Evolutionary conservation across 2,113 vertebrate genomes (phyloP), one percentile per base, ranked within the genome.

Genomic region (Atrichornis clamosus): DNA sequence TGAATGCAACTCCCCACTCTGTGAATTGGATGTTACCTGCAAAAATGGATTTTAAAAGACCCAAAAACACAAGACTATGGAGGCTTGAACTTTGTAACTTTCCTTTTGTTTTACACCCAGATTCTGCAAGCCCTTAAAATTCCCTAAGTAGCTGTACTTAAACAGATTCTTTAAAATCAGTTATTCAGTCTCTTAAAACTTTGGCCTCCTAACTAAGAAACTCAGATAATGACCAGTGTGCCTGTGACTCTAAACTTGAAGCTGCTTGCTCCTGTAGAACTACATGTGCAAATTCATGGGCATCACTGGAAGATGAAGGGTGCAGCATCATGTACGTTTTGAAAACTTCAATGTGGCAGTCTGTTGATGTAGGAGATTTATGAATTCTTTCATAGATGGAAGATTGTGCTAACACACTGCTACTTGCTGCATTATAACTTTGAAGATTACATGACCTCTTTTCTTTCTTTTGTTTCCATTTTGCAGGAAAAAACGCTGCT

Each of bases 201-300:
- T 68, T 75, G 68, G 15, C 14, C 50, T 65, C 10, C 30, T 53
- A 64, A 55, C 20, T 60, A 15, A 78, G 41, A 81, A 93, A 75
- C 19, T 50, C 0, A 0, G 30, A 32, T 19, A 28, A 74, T 37
- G 42, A 75, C 23, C 23, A 58, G 8, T 6, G 22, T 53, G 35
- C 22, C 52, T 35, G 14, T 50, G 49, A 47, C 30, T 21, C 17
- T 50, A 63, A 84, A 55, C 39, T 32, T 79, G 75, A 90, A 72
- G 62, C 24, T 26, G 15, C 28, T 84, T 58, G 35, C 13, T 55
- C 44, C 16, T 22, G 18, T 20, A 65, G 55, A 91, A 58, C 11
- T 42, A 33, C 47, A 46, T 13, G 24, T 56, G 32, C 13, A 65
- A 74, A 69, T 78, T 60, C 52, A 70, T 2, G 4, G 42, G 17